A percentile compares a stretch with the other conserved stretches of the same genome.
phyloP scores from a whole-genome alignment of 2,113 vertebrate species.

The Esox niger region DNA sequence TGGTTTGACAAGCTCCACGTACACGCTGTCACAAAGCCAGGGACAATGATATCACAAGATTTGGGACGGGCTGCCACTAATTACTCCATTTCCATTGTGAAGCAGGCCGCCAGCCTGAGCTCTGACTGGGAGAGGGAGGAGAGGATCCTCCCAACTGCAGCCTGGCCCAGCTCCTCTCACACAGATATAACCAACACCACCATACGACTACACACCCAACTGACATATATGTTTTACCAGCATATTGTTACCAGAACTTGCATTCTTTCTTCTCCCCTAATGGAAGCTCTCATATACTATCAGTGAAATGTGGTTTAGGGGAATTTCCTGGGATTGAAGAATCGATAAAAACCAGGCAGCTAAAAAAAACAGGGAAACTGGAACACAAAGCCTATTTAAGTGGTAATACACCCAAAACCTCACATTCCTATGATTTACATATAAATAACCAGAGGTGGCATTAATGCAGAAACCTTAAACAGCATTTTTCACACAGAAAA shows the following conservation, averaged over 20 bases:
- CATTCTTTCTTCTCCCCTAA: constrained; percentile 30
- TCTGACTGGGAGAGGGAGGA: neutral
- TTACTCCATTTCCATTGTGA: constrained; percentile 43
- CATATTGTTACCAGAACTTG: neutral
- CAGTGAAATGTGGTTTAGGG: constrained; percentile 36
- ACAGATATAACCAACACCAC: constrained; percentile 23
- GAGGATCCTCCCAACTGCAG: neutral
- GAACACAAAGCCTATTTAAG: constrained; percentile 20
- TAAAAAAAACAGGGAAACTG: constrained; percentile 51
- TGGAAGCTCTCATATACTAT: constrained; percentile 56
- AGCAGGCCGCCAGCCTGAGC: neutral
- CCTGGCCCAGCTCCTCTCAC: neutral
- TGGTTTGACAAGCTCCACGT: constrained; percentile 62
- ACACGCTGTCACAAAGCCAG: constrained; percentile 37
- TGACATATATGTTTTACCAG: constrained; percentile 1
- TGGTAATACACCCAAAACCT: no score
- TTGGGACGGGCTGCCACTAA: constrained; percentile 43
- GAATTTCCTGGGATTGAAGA: constrained; percentile 45
- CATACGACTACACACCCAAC: constrained; percentile 17
- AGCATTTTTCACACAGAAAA: no score
- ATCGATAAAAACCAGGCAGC: constrained; percentile 52
- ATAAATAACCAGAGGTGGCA: no score
- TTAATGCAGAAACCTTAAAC: no score
- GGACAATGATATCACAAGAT: constrained; percentile 56
- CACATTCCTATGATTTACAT: no score